Evolutionary conservation across 2,888 invertebrate genomes (phyloP).

Genomic region (Smittia aterrima): DNA sequence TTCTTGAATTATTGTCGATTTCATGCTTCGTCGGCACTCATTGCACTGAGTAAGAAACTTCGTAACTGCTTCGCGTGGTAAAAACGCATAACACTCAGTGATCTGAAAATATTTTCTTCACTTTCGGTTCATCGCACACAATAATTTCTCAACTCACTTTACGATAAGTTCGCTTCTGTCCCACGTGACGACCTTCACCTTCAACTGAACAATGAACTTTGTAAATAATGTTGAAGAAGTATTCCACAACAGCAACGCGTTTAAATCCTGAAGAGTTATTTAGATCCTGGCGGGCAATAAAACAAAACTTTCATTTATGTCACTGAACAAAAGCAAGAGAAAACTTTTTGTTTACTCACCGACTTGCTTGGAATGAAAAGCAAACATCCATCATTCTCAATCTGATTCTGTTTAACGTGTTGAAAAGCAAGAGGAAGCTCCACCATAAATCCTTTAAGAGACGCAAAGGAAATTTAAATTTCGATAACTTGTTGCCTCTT

Average conservation of each 20-base stretch:
- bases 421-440: slow-evolving; percentile 13
- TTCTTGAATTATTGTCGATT: slow-evolving; percentile 55
- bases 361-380: slow-evolving; percentile 26
- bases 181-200: slow-evolving; percentile 91
- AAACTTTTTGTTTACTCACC: neutral
- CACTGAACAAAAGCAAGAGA: too few species aligned
- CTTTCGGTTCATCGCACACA: slow-evolving; percentile 46
- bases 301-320: neutral
- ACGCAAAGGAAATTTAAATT: neutral
- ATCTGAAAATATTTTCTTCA: too few species aligned
- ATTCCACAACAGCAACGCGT: slow-evolving; percentile 94
- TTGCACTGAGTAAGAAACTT: slow-evolving; percentile 92
- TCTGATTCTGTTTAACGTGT: slow-evolving; percentile 1
- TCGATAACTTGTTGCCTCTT: neutral
- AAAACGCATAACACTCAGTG: slow-evolving; percentile 92
- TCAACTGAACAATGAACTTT: slow-evolving; percentile 92
- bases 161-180: slow-evolving; percentile 93
- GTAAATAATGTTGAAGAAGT: slow-evolving; percentile 96
- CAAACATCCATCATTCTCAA: slow-evolving; percentile 31
- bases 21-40: slow-evolving; percentile 82
- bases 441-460: slow-evolving; percentile 1
- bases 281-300: slow-evolving; percentile 64
- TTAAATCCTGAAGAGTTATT: slow-evolving; percentile 73
- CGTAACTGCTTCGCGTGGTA: slow-evolving; percentile 94
- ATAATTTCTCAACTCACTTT: slow-evolving; percentile 63